phyloP scores from a whole-genome alignment of 2,113 vertebrate genomes.

The Xenopus laevis region DNA sequence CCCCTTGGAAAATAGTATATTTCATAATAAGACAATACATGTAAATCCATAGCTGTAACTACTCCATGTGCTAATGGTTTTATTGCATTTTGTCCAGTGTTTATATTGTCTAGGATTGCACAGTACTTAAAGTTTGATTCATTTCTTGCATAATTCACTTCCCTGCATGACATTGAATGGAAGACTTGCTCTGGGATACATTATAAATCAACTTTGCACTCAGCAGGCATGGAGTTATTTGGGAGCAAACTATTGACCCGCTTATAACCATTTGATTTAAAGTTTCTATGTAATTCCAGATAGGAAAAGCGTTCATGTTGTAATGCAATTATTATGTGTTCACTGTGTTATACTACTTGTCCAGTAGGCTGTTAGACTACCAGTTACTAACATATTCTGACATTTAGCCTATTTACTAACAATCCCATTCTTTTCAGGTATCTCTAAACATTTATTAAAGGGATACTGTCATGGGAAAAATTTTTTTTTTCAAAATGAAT shows the following conservation, averaged over 20 bases:
- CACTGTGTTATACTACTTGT: no score
- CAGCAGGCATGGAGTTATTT: not conserved
- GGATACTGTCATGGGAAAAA: no score
- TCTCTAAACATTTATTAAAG: no score
- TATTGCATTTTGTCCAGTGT: constrained; percentile 68
- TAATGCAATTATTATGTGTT: no score
- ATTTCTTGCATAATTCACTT: constrained; percentile 68
- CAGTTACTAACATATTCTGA: no score
- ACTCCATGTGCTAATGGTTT: constrained; percentile 62
- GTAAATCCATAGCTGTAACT: constrained; percentile 66
- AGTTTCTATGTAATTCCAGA: not conserved
- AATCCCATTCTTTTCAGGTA: no score
- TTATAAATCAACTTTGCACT: constrained; percentile 7
- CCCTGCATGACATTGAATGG: constrained; percentile 51
- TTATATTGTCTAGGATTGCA: constrained; percentile 75
- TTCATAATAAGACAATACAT: constrained; percentile 68
- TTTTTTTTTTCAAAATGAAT: no score
- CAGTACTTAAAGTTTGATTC: constrained; percentile 76
- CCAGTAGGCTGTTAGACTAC: no score
- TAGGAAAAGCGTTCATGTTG: not conserved
- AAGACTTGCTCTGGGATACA: not conserved
- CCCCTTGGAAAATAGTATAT: constrained; percentile 68
- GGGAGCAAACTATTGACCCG: not conserved
- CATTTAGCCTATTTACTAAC: no score
- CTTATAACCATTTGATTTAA: not conserved